phyloP scores from a whole-genome alignment of 2,797 vertebrate genomes.

The Malurus splendens region DNA sequence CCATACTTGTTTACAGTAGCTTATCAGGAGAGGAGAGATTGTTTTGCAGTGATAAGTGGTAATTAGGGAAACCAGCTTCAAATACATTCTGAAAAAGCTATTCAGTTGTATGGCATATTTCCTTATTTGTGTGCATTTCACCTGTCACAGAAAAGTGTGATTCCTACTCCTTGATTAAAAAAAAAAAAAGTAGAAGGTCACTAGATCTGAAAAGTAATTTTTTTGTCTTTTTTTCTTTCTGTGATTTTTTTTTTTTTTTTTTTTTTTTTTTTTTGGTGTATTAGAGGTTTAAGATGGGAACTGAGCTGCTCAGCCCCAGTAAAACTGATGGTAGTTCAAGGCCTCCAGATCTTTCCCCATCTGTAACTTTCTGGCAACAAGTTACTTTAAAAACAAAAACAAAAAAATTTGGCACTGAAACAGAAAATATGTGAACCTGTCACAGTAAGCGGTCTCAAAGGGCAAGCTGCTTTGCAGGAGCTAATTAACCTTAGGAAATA shows the following conservation, averaged over 20 bases:
- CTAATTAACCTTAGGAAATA: constrained; percentile 99
- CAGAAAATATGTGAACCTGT: constrained; percentile 83
- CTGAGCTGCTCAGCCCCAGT: background rate
- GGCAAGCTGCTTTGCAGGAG: constrained; percentile 85
- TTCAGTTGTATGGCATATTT: background rate
- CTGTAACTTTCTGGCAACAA: constrained; percentile 80
- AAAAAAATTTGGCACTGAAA: constrained; percentile 78
- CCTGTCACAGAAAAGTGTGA: background rate
- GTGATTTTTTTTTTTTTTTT: background rate
- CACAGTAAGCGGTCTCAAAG: constrained; percentile 89
- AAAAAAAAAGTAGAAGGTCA: background rate
- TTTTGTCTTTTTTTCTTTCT: background rate
- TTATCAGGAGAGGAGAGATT: background rate
- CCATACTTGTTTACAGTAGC: background rate
- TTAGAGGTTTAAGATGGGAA: background rate
- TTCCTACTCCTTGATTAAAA: background rate
- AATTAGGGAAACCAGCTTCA: constrained; percentile 26
- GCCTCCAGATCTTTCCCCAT: constrained; percentile 41
- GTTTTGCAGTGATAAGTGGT: background rate
- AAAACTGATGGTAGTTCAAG: background rate
- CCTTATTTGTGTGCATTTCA: background rate
- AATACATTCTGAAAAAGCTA: constrained; percentile 12
- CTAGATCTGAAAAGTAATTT: background rate
- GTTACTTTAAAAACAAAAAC: constrained; percentile 67
- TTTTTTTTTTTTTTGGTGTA: background rate